Percentiles rank a stretch among this genome's conserved stretches.
Conservation (phyloP, 2,797 vertebrate genomes). For the Pipistrellus nathusii region DNA sequence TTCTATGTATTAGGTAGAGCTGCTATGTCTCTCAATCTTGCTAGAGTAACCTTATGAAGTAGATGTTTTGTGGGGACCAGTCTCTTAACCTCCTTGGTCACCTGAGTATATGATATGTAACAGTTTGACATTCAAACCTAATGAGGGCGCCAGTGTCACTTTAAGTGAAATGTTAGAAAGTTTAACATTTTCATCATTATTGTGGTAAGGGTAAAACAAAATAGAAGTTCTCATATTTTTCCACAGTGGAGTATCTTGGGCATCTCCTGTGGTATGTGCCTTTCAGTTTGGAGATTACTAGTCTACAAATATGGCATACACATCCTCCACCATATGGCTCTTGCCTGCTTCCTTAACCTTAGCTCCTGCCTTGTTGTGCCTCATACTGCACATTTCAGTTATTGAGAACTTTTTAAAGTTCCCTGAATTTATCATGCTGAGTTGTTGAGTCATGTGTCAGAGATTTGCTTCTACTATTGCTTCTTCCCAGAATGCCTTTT, state of each 20-base stretch:
- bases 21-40: neutral
- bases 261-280: neutral
- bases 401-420: constrained; percentile 7
- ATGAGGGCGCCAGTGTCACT: neutral
- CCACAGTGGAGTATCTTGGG: neutral
- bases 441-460: neutral
- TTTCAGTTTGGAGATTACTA: neutral
- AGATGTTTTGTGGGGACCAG: neutral
- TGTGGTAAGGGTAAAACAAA: constrained; percentile 16
- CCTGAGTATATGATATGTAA: neutral
- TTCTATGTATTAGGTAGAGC: neutral
- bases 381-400: neutral
- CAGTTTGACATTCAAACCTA: neutral
- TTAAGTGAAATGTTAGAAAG: constrained; percentile 32
- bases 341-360: neutral
- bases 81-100: neutral
- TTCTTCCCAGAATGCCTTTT: constrained; percentile 7
- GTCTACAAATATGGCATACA: neutral
- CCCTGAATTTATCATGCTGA: constrained; percentile 37
- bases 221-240: constrained; percentile 8
- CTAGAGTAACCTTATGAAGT: neutral
- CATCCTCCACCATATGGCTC: neutral
- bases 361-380: neutral
- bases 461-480: neutral
- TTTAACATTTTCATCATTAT: constrained; percentile 20